Conservation (phyloP, 2,113 vertebrate genomes). For the Electrona antarctica region DNA sequence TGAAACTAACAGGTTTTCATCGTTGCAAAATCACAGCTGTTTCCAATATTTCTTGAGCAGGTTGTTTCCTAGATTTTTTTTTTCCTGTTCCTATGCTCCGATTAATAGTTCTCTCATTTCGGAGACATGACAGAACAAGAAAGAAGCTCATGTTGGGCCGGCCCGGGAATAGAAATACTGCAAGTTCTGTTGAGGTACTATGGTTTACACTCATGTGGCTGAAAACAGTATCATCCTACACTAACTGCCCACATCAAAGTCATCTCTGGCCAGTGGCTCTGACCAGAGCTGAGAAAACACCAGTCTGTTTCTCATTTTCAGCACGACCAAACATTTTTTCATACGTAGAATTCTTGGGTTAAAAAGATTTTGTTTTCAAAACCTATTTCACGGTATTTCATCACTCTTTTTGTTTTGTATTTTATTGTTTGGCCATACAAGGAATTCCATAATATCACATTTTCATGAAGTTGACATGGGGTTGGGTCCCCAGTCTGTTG, state of each 20-base stretch:
- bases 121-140: no score
- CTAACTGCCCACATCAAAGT: constrained; percentile 61
- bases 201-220: constrained; percentile 58
- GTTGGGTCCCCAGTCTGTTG: neutral
- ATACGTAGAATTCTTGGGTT: constrained; percentile 16
- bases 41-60: no score
- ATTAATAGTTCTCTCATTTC: no score
- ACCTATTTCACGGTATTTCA: neutral
- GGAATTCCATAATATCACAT: neutral
- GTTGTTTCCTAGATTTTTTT: no score
- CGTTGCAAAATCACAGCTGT: no score
- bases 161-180: no score
- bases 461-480: constrained; percentile 12
- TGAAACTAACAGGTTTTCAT: no score
- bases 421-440: constrained; percentile 3
- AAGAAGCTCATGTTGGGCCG: no score
- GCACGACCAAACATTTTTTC: constrained; percentile 2
- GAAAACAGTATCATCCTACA: constrained; percentile 53
- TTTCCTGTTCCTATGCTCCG: no score
- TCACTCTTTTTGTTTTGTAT: constrained; percentile 16
- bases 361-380: constrained; percentile 34
- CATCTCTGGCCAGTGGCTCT: constrained; percentile 8
- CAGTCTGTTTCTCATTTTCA: constrained; percentile 49
- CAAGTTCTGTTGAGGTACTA: constrained; percentile 30
- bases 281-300: constrained; percentile 43